These are phyloP conservation scores for Drosophila imparisetae DNA, from an alignment of 2,888 invertebrate genomes.

Conservation along the genomic window DNA sequence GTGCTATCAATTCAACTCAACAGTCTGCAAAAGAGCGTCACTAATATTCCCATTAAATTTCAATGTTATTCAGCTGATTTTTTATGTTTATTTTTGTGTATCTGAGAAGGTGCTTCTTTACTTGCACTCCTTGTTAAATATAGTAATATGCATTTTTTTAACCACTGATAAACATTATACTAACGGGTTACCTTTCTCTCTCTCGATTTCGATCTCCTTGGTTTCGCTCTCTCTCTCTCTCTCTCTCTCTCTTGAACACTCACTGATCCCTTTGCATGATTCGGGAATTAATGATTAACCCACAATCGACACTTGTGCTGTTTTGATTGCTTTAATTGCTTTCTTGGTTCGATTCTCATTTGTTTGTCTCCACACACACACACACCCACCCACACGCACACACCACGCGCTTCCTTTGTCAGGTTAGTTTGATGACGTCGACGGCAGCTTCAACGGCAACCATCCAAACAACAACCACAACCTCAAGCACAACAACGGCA, in stretches of 20 bases:
- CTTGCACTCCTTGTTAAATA: not conserved
- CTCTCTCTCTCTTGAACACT: conserved; percentile 10
- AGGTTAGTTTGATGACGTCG: conserved; percentile 84
- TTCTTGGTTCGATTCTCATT: conserved; percentile 60
- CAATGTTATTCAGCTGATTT: not conserved
- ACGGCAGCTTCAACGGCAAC: conserved; percentile 74
- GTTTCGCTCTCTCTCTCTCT: conserved; percentile 10
- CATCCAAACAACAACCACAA: conserved; percentile 47
- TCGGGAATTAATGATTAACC: conserved; percentile 24
- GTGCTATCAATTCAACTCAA: not conserved
- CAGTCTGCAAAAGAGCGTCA: not conserved
- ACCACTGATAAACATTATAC: conserved; percentile 15
- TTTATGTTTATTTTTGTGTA: not conserved
- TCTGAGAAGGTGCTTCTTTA: not conserved
- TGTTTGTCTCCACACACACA: conserved; percentile 39
- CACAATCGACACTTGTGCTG: conserved; percentile 29
- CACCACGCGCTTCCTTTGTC: conserved; percentile 82
- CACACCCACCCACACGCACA: conserved; percentile 33
- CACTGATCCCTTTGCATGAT: conserved; percentile 29
- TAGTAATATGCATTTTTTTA: not conserved
- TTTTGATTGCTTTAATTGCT: conserved; percentile 69
- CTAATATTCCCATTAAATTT: not conserved
- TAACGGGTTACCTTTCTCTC: conserved; percentile 56
- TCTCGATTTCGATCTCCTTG: not conserved
- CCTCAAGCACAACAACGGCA: conserved; percentile 34